Evolutionary conservation across 2,797 vertebrate species (phyloP).

Genomic region (Hypotaenidia okinawae): DNA sequence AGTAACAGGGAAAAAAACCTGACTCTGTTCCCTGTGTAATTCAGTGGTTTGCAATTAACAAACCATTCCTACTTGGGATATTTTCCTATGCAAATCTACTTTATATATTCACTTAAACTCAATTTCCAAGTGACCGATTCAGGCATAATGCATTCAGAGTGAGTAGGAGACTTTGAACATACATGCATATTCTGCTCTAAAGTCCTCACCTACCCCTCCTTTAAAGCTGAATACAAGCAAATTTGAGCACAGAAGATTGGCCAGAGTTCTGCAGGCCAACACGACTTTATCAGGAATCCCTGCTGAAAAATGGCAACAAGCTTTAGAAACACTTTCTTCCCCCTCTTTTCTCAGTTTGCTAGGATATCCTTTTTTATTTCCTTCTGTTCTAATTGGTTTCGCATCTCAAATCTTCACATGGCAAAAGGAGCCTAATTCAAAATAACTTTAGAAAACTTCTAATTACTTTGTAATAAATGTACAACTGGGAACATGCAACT

Average conservation of each 20-base stretch:
- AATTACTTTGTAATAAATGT: background rate
- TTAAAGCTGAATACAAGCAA: background rate
- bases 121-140: background rate
- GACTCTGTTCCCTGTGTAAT: background rate
- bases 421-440: background rate
- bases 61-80: background rate
- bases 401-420: background rate
- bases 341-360: background rate
- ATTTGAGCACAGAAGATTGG: background rate
- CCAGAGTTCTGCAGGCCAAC: background rate
- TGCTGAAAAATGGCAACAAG: background rate
- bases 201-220: background rate
- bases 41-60: background rate
- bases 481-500: background rate
- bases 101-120: background rate
- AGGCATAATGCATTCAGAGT: background rate
- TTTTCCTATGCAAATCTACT: background rate
- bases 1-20: background rate
- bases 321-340: background rate
- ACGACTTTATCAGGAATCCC: accelerated
- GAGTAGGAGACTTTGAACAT: background rate
- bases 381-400: background rate
- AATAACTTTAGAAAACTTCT: background rate
- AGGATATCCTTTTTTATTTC: background rate
- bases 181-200: background rate